These are phyloP conservation scores for Plebejus melissa DNA, from an alignment of 2,888 invertebrate species.

Conservation along the genomic window DNA sequence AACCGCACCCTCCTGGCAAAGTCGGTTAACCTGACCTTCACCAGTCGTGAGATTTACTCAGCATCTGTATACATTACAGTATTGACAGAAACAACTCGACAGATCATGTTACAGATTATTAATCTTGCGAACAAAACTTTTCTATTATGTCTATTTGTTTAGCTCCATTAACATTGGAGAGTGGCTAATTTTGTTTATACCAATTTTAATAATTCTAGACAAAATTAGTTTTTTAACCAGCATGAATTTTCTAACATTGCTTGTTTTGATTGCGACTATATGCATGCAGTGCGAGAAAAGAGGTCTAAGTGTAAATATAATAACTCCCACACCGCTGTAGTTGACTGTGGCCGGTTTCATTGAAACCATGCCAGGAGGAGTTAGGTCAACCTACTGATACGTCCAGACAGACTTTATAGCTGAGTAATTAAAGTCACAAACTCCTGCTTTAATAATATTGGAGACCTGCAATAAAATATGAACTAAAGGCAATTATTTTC, in stretches of 20 bases:
- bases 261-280: too few relatives aligned
- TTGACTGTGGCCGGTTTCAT: too few relatives aligned
- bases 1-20: background rate
- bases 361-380: too few relatives aligned
- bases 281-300: too few relatives aligned
- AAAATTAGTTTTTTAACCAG: too few relatives aligned
- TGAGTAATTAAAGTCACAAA: background rate
- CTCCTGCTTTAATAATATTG: background rate
- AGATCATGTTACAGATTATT: background rate
- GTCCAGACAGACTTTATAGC: background rate
- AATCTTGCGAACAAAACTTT: constrained; percentile 18
- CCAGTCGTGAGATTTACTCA: background rate
- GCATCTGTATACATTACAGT: background rate
- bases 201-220: too few relatives aligned
- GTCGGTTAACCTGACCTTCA: background rate
- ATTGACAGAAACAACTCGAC: background rate
- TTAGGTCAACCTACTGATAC: too few relatives aligned
- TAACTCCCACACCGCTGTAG: too few relatives aligned
- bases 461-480: background rate
- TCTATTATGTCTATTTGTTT: constrained; percentile 6
- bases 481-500: background rate
- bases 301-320: too few relatives aligned
- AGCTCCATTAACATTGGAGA: background rate
- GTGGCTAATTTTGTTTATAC: background rate
- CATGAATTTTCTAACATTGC: too few relatives aligned